These are phyloP conservation scores for Euzophera pinguis DNA, from an alignment of 2,888 invertebrate species.

Conservation along the genomic window DNA sequence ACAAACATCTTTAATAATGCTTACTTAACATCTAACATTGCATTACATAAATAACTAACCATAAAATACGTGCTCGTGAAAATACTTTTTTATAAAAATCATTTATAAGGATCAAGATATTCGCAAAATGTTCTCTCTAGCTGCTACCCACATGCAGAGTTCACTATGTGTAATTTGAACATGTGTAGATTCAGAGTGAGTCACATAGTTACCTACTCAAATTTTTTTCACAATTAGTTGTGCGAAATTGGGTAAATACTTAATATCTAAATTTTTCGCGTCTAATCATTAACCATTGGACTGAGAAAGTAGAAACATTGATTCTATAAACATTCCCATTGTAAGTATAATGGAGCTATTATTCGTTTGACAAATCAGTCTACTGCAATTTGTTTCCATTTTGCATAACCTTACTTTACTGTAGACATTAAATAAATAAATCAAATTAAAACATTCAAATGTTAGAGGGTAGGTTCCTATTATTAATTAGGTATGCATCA, in stretches of 20 bases:
- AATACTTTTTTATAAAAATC: too few species aligned
- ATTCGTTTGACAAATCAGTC: slow-evolving; percentile 4
- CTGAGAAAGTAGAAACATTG: slow-evolving; percentile 18
- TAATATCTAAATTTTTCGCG: slow-evolving; percentile 16
- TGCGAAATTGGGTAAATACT: background rate
- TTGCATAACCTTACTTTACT: too few species aligned
- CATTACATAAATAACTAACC: too few species aligned
- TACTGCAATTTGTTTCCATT: background rate
- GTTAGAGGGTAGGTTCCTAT: too few species aligned
- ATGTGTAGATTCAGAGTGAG: background rate
- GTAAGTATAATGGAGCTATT: slow-evolving; percentile 13
- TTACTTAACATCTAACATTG: background rate
- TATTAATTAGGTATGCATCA: too few species aligned
- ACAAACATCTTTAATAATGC: too few species aligned
- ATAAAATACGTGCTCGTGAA: too few species aligned
- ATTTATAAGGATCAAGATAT: too few species aligned
- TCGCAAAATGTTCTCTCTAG: too few species aligned
- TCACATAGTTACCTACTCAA: too few species aligned
- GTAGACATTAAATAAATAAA: too few species aligned
- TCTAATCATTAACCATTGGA: slow-evolving; percentile 21
- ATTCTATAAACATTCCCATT: slow-evolving; percentile 23
- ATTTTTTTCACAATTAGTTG: background rate
- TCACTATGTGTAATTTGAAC: background rate
- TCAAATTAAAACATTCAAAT: too few species aligned
- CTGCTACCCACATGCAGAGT: background rate